phyloP scores from a whole-genome alignment of 2,797 vertebrate genomes.

The Gallinago stenura region DNA sequence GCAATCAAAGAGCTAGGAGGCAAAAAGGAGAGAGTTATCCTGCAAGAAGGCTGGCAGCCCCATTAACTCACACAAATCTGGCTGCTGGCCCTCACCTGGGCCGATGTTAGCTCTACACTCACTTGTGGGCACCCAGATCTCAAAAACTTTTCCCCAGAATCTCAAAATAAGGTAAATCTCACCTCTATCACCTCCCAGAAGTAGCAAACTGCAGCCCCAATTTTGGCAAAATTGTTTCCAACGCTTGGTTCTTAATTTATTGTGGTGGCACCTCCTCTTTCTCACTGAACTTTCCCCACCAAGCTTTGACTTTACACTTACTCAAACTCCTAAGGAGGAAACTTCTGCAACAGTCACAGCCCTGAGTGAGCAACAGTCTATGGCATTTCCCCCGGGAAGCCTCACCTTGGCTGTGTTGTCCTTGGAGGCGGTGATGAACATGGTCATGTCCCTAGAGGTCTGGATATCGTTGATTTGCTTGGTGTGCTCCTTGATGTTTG shows the following conservation, averaged over 20 bases:
- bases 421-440: constrained; percentile 96
- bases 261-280: accelerated
- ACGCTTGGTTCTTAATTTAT: accelerated
- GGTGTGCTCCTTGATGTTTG: constrained; percentile 91
- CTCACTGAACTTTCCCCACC: neutral
- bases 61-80: neutral
- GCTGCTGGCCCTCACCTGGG: neutral
- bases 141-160: neutral
- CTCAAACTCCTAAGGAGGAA: neutral
- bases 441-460: constrained; percentile 93
- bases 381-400: accelerated
- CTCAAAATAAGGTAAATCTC: neutral
- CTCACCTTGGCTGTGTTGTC: constrained; percentile 94
- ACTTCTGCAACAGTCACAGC: accelerated
- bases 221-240: accelerated
- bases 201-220: neutral
- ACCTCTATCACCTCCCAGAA: neutral
- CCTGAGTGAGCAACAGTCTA: neutral
- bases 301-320: neutral
- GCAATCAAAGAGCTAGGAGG: constrained; percentile 89
- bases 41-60: neutral
- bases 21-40: neutral
- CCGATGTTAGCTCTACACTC: too few relatives aligned
- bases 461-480: constrained; percentile 98
- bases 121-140: accelerated